phyloP scores from a whole-genome alignment of 2,888 invertebrate species.

The Unio pictorum region DNA sequence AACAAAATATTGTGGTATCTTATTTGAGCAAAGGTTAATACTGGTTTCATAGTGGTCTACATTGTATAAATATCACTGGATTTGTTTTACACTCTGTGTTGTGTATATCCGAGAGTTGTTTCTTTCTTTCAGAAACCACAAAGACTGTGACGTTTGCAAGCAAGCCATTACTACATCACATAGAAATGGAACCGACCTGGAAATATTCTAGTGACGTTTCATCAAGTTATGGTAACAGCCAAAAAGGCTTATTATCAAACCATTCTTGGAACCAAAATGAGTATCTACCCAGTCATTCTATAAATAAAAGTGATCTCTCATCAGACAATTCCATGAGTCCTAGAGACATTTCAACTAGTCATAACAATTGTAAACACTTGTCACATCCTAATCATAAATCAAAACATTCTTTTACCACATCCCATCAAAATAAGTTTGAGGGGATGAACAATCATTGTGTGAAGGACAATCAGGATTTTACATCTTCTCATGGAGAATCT shows the following conservation, averaged over 20 bases:
- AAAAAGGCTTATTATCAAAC: slow-evolving; percentile 10
- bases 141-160: slow-evolving; percentile 40
- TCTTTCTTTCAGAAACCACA: slow-evolving; percentile 31
- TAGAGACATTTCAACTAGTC: slow-evolving; percentile 14
- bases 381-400: neutral
- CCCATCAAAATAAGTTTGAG: neutral
- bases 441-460: neutral
- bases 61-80: no score
- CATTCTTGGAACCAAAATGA: slow-evolving; percentile 5
- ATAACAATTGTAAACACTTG: slow-evolving; percentile 4
- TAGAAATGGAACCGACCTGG: slow-evolving; percentile 21
- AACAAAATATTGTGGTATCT: no score
- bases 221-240: slow-evolving; percentile 9
- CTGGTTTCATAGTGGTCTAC: no score
- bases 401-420: neutral
- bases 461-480: slow-evolving; percentile 11
- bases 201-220: slow-evolving; percentile 16
- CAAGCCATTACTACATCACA: slow-evolving; percentile 31
- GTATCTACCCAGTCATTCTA: neutral
- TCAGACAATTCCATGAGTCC: slow-evolving; percentile 8
- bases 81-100: no score
- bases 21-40: no score
- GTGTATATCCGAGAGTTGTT: no score
- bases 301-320: neutral
- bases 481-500: slow-evolving; percentile 18